These are phyloP conservation scores for Forbesichthys agassizii DNA, from an alignment of 2,113 vertebrate genomes.

Conservation along the genomic window DNA sequence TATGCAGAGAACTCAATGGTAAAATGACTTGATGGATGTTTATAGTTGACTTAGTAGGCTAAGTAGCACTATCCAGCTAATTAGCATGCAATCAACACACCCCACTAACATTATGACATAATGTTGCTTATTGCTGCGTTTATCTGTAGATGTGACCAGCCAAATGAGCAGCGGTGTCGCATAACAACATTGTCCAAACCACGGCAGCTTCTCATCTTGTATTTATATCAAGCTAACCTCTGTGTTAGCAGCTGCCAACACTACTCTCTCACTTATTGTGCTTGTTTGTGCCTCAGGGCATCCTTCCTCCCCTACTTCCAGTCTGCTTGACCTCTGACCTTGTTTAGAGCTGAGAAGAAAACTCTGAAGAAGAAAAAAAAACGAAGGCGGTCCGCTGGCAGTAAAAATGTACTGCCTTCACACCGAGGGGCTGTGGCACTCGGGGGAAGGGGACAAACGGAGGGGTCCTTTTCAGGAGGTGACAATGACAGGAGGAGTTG, in stretches of 20 bases:
- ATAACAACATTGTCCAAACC: constrained; percentile 24
- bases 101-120: too few species aligned
- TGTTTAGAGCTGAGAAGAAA: constrained; percentile 38
- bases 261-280: neutral
- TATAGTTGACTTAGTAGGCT: too few species aligned
- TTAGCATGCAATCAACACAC: too few species aligned
- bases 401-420: constrained; percentile 42
- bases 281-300: neutral
- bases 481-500: constrained; percentile 68
- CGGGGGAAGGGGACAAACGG: constrained; percentile 51
- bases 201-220: neutral
- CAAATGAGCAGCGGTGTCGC: constrained; percentile 47
- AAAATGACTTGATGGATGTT: too few species aligned
- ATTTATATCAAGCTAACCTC: constrained; percentile 8
- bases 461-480: constrained; percentile 62
- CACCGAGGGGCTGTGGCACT: constrained; percentile 47
- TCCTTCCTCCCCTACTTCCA: constrained; percentile 16
- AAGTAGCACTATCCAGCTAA: too few species aligned
- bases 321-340: constrained; percentile 58
- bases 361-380: constrained; percentile 10
- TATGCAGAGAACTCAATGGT: too few species aligned
- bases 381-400: constrained; percentile 21
- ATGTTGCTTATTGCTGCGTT: too few species aligned
- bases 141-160: constrained; percentile 36
- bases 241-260: constrained; percentile 53